Conservation (phyloP, 1,140 invertebrate species). For the Pogonus chalceus region DNA sequence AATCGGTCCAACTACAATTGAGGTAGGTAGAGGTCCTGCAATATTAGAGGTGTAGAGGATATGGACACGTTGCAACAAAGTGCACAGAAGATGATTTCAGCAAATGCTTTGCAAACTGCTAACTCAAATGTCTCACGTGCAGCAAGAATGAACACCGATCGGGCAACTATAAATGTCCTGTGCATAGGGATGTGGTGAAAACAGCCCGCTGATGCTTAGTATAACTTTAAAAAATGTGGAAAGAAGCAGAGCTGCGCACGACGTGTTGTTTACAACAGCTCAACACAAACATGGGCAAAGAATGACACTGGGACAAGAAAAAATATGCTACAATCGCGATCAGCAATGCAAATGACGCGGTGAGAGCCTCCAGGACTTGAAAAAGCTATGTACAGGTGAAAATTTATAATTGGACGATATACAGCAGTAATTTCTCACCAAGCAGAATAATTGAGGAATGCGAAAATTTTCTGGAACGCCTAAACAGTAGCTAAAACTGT, state of each 20-base stretch:
- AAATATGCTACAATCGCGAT: background rate
- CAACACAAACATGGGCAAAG: background rate
- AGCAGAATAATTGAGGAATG: slow-evolving; percentile 13
- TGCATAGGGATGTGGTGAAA: background rate
- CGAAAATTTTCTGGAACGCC: background rate
- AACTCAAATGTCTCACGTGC: no score
- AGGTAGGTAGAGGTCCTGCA: no score
- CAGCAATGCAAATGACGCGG: background rate
- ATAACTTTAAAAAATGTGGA: background rate
- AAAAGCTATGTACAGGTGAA: slow-evolving; percentile 17
- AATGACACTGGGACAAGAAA: background rate
- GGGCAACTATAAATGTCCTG: background rate
- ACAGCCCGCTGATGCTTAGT: background rate
- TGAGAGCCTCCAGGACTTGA: background rate
- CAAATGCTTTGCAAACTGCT: no score
- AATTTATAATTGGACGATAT: slow-evolving; percentile 6
- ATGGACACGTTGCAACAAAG: no score
- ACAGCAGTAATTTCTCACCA: slow-evolving; percentile 17
- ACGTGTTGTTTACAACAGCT: background rate
- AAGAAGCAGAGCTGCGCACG: background rate
- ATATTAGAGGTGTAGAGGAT: no score
- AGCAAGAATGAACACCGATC: background rate
- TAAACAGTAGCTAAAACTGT: background rate
- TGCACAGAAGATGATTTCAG: no score
- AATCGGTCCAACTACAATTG: slow-evolving; percentile 14